These are phyloP conservation scores for Noctilio leporinus DNA, from an alignment of 2,113 vertebrate species.

Conservation along the genomic window DNA sequence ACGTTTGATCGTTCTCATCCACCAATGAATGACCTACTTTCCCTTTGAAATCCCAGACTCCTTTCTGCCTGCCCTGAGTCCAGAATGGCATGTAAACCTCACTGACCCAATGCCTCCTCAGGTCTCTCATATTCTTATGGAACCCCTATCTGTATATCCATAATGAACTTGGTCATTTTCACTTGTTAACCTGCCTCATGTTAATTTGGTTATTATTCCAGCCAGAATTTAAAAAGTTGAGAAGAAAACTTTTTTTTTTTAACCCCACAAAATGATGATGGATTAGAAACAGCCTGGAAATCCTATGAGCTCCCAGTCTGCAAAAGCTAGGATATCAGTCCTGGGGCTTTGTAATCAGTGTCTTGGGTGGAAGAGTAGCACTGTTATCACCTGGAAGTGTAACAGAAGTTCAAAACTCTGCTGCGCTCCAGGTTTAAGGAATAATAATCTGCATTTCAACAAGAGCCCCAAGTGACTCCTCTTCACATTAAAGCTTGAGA, in stretches of 20 bases:
- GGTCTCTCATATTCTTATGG: background rate
- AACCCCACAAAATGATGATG: background rate
- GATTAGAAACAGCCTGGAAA: background rate
- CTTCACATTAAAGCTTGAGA: background rate
- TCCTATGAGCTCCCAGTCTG: background rate
- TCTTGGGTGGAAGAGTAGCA: background rate
- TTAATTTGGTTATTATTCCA: background rate
- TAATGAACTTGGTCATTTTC: background rate
- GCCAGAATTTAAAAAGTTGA: background rate
- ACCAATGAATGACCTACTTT: background rate
- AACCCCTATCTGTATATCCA: background rate
- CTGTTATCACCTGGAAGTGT: accelerated
- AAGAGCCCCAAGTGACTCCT: background rate
- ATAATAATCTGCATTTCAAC: background rate
- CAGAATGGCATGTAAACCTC: too few relatives aligned
- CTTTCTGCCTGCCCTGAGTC: background rate
- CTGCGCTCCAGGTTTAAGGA: background rate
- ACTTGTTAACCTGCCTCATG: background rate
- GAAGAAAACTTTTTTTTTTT: background rate
- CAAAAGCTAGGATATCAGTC: background rate
- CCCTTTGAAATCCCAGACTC: background rate
- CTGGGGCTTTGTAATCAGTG: background rate
- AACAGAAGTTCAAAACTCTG: background rate
- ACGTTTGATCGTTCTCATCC: background rate
- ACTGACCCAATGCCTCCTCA: background rate